Evolutionary conservation across 1,140 invertebrate species (phyloP).

Genomic region (Euura saliciscinereae): DNA sequence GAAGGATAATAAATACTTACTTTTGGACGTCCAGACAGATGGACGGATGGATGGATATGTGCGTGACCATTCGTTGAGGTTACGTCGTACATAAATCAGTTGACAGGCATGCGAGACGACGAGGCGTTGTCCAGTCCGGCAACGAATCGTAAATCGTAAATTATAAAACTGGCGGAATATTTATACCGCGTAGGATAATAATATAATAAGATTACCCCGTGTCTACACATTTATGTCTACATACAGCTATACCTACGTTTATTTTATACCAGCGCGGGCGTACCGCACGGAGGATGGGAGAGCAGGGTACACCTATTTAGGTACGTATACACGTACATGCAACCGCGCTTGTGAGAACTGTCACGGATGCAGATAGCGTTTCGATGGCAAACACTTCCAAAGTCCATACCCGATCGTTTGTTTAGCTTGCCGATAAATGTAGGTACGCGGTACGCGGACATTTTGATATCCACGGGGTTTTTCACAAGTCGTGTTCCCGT

Average conservation of each 20-base stretch:
- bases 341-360: too few relatives aligned
- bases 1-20: neutral
- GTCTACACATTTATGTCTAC: neutral
- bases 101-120: slow-evolving; percentile 1
- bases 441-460: neutral
- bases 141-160: slow-evolving; percentile 31
- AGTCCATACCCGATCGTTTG: slow-evolving; percentile 1
- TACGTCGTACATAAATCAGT: slow-evolving; percentile 5
- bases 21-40: slow-evolving; percentile 13
- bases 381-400: neutral
- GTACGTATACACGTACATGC: too few relatives aligned
- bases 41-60: slow-evolving; percentile 20
- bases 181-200: too few relatives aligned
- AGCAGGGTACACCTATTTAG: too few relatives aligned
- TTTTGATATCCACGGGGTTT: neutral
- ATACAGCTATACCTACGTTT: neutral
- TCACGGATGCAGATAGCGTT: neutral
- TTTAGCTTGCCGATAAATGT: slow-evolving; percentile 3
- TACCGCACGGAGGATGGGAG: too few relatives aligned
- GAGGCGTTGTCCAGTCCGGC: slow-evolving; percentile 13
- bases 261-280: neutral
- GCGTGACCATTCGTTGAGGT: slow-evolving; percentile 4
- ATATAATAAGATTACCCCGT: too few relatives aligned
- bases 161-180: neutral
- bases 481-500: too few relatives aligned